These are phyloP conservation scores for Pluvianellus socialis DNA, from an alignment of 2,113 vertebrate species.

Conservation along the genomic window DNA sequence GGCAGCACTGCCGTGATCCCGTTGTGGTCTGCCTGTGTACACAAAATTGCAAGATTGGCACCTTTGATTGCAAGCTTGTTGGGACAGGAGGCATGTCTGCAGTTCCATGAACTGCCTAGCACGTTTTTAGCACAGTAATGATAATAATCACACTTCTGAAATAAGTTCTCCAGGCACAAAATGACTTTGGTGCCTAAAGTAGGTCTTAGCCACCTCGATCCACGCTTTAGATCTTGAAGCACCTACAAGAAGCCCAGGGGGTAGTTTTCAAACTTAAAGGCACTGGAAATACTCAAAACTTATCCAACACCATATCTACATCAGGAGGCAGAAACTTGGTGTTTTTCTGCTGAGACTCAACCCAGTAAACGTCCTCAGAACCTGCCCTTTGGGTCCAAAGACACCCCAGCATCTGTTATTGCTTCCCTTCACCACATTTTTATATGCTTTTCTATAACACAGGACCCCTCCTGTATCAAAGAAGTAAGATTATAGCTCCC, in stretches of 20 bases:
- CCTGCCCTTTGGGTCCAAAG: not conserved
- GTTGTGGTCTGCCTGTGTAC: rapidly evolving
- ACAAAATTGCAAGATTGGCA: not conserved
- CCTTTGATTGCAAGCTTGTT: not conserved
- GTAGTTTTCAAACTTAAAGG: not conserved
- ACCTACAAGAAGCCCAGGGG: not conserved
- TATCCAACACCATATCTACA: not conserved
- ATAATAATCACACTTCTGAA: not conserved
- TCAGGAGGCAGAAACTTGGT: not conserved
- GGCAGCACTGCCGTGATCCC: rapidly evolving
- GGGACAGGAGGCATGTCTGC: not conserved
- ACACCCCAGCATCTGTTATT: not conserved
- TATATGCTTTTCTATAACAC: not conserved
- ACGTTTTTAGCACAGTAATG: not conserved
- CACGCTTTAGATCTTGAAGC: not conserved
- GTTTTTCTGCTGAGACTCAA: not conserved
- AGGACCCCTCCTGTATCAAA: not conserved
- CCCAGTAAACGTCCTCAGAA: not conserved
- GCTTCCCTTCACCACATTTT: not conserved
- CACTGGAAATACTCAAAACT: not conserved
- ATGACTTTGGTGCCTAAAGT: not conserved
- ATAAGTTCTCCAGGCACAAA: not conserved
- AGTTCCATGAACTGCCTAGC: not conserved
- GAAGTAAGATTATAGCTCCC: not conserved
- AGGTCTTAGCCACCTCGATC: not conserved